Percentiles rank a stretch among this genome's conserved stretches.
phyloP scores from a whole-genome alignment of 2,888 invertebrate species.

The Hirtodrosophila histrioides region DNA sequence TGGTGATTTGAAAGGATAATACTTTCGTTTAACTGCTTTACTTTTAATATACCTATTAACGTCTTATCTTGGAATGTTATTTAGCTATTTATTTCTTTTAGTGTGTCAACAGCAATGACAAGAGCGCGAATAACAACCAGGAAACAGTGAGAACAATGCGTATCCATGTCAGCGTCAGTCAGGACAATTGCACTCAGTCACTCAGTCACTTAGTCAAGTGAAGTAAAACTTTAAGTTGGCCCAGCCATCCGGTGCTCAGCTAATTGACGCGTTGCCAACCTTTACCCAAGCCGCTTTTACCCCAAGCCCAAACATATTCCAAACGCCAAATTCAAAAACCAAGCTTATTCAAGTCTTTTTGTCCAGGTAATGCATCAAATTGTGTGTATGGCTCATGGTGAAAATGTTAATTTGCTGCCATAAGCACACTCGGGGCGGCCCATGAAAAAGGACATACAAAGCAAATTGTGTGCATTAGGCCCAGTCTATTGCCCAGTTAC shows the following conservation, averaged over 20 bases:
- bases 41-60: too few species aligned
- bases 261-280: slow-evolving; percentile 58
- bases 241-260: slow-evolving; percentile 33
- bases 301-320: not conserved
- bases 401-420: slow-evolving; percentile 66
- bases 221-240: slow-evolving; percentile 67
- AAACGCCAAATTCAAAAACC: slow-evolving; percentile 16
- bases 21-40: too few species aligned
- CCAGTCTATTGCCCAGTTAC: slow-evolving; percentile 20
- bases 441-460: slow-evolving; percentile 51
- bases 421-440: slow-evolving; percentile 28
- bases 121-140: slow-evolving; percentile 48
- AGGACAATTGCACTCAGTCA: slow-evolving; percentile 55
- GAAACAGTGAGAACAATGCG: slow-evolving; percentile 66
- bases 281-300: not conserved
- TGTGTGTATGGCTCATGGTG: slow-evolving; percentile 30
- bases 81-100: not conserved
- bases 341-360: slow-evolving; percentile 24
- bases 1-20: too few species aligned
- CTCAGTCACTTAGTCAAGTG: slow-evolving; percentile 54
- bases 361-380: slow-evolving; percentile 61
- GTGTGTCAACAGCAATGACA: slow-evolving; percentile 3
- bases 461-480: slow-evolving; percentile 70
- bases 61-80: too few species aligned
- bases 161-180: slow-evolving; percentile 66